Evolutionary conservation across 2,888 invertebrate species (phyloP).

Genomic region (Ornithoptera priamus): DNA sequence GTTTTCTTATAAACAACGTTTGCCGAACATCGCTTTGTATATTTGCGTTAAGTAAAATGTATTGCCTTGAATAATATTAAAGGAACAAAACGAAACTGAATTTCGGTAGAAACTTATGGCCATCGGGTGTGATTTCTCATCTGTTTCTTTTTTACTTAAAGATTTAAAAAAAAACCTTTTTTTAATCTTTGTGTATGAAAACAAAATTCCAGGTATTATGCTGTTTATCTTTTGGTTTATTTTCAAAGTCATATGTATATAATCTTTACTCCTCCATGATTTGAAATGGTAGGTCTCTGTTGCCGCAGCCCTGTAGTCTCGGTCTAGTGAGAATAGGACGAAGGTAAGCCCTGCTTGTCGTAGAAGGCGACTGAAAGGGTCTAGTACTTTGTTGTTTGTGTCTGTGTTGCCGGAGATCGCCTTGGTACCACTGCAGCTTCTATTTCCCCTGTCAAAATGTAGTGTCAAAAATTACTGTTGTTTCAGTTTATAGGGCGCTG

Average conservation of each 20-base stretch:
- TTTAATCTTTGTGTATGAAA: conserved; percentile 33
- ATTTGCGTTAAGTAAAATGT: conserved; percentile 46
- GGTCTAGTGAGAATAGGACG: no score
- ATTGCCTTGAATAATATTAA: conserved; percentile 46
- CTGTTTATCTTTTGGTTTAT: conserved; percentile 20
- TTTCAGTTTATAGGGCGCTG: no score
- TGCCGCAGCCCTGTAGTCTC: no score
- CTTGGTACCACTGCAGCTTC: no score
- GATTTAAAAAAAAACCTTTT: conserved; percentile 48
- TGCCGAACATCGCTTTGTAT: no score
- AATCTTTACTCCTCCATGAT: not conserved
- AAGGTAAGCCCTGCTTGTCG: no score
- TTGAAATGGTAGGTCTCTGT: not conserved
- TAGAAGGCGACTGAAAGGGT: no score
- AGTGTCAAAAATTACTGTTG: no score
- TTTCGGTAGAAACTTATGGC: conserved; percentile 68
- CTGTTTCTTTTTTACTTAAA: conserved; percentile 51
- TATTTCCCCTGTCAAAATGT: no score
- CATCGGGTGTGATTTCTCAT: conserved; percentile 66
- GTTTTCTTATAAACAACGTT: no score
- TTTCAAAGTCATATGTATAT: conserved; percentile 15
- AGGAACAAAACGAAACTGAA: conserved; percentile 34
- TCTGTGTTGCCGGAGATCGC: no score
- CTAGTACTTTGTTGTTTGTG: no score
- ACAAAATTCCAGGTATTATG: conserved; percentile 32